phyloP scores from a whole-genome alignment of 1,140 invertebrate genomes.

The Zaprionus africanus region DNA sequence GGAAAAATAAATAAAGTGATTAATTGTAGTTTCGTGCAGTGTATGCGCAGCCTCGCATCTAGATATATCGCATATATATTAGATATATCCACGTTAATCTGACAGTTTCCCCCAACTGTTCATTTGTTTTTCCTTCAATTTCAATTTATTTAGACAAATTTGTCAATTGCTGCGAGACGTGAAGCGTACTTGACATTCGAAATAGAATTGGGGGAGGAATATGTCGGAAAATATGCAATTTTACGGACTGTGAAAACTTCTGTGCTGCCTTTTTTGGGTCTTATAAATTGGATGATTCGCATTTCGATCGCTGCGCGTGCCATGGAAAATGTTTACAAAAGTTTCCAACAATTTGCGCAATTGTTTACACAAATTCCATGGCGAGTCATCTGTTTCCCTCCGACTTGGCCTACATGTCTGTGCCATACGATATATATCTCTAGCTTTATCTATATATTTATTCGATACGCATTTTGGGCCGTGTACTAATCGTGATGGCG shows the following conservation, averaged over 20 bases:
- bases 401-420: slow-evolving; percentile 2
- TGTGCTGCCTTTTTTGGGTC: not conserved
- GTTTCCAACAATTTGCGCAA: slow-evolving; percentile 26
- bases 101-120: slow-evolving; percentile 3
- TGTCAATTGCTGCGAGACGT: not conserved
- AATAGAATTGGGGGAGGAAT: not conserved
- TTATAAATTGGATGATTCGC: slow-evolving; percentile 7
- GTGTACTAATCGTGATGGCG: slow-evolving; percentile 20
- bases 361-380: slow-evolving; percentile 16
- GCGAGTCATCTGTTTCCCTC: not conserved
- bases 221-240: not conserved
- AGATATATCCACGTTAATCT: not conserved
- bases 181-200: not conserved
- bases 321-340: slow-evolving; percentile 34
- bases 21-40: slow-evolving; percentile 1
- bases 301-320: slow-evolving; percentile 20
- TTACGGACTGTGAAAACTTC: not conserved
- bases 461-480: slow-evolving; percentile 5
- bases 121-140: slow-evolving; percentile 7
- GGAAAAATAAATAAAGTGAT: not conserved
- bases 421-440: not conserved
- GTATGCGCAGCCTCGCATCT: not conserved
- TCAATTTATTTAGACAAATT: slow-evolving; percentile 10
- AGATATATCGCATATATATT: not conserved
- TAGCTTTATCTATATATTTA: slow-evolving; percentile 11